Conservation (phyloP, 2,797 vertebrate species). For the Graptemys geographica region DNA sequence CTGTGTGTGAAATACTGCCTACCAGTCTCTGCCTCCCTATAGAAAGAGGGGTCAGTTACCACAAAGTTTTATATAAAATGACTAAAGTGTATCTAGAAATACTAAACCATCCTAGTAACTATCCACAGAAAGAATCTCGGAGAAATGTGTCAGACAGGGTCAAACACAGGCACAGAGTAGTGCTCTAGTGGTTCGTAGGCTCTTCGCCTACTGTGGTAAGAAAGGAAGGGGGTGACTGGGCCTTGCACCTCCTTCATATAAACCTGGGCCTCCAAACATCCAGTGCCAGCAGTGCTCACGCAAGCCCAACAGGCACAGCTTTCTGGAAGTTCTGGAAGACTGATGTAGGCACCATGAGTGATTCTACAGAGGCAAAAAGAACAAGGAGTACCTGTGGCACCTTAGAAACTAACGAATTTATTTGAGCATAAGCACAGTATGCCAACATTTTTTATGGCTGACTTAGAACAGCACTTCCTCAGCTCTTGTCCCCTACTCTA, state of each 20-base stretch:
- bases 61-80: slow-evolving; percentile 2
- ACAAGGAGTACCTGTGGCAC: too few species aligned
- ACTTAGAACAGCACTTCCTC: too few species aligned
- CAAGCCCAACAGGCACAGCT: not conserved
- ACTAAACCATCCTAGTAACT: not conserved
- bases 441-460: too few species aligned
- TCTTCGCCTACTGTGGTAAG: not conserved
- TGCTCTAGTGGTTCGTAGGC: too few species aligned
- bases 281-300: not conserved
- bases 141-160: too few species aligned
- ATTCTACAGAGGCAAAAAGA: not conserved
- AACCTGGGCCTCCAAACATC: not conserved
- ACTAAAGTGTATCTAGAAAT: not conserved
- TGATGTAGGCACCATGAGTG: fast-evolving
- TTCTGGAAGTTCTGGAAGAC: not conserved
- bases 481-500: too few species aligned
- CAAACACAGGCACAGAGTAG: too few species aligned
- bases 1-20: not conserved
- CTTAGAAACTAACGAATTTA: too few species aligned
- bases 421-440: too few species aligned
- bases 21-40: not conserved
- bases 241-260: not conserved
- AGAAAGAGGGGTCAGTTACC: not conserved
- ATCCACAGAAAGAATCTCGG: not conserved
- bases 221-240: not conserved